Evolutionary conservation across 1,140 invertebrate species (phyloP), one percentile per base, ranked within the genome.

Genomic region (Dreissena rostriformis): DNA sequence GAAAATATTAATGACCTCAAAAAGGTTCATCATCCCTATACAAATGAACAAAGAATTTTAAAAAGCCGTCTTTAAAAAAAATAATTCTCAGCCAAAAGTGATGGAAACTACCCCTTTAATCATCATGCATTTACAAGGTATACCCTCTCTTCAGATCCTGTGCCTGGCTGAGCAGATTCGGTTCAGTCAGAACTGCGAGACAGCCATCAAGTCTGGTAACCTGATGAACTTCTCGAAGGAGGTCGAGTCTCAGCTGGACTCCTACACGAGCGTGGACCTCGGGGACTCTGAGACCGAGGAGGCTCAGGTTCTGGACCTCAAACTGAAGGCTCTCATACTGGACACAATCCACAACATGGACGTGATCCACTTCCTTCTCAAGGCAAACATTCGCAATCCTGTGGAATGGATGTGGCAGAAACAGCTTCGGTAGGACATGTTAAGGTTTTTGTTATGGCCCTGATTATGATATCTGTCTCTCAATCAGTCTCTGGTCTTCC

Each of bases 371-470:
- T 94, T 95, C 87, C 94, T 99, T 19, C 95, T 98, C 52, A 93
- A 95, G 19, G 94, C 95, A 49, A 96, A 96, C 90, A 95, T 96
- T 0, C 95, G 94, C 15, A 95, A 95, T 80, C 90, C 95, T 19
- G 93, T 91, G 28, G 96, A 98, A 86, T 99, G 99, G 99, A 93
- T 95, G 57, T 99, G 99, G 99, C 96, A 97, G 91, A 97, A 97
- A 93, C 98, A 99, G 93, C 94, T 99, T n/a, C 95, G 98, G 96
- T 98, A 88, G 80, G n/a, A n/a, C n/a, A n/a, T n/a, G n/a, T n/a
- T n/a, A n/a, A n/a, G n/a, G n/a, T 70, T 10, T 51, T 14, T 57
- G 49, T 72, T 22, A 15, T 11, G 12, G 12, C 28, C 65, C 28
- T 26, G 12, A 67, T 67, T 67, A n/a, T 57, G n/a, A n/a, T n/a